phyloP scores from a whole-genome alignment of 30 jellyfish, hydroid and myxozoan species.

The Chrysaora quinquecirrha region DNA sequence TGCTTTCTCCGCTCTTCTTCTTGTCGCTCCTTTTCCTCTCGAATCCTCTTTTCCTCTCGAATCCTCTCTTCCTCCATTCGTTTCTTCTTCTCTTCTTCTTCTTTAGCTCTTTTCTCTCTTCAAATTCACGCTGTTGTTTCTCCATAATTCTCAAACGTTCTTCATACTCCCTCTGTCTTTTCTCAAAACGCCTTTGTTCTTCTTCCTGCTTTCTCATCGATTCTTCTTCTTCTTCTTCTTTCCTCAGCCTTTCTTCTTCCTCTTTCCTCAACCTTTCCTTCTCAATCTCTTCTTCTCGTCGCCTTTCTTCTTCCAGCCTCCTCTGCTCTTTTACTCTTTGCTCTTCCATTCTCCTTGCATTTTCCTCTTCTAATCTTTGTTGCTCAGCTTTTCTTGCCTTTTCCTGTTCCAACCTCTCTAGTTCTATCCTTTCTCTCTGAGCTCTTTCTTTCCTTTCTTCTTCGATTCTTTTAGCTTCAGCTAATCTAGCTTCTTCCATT shows the following conservation, averaged over 20 bases:
- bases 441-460: conserved; percentile 4
- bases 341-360: conserved; percentile 14
- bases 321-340: conserved; percentile 57
- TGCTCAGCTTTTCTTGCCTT: conserved; percentile 10
- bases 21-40: conserved; percentile 10
- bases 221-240: conserved; percentile 48
- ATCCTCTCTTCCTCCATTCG: conserved; percentile 29
- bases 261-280: conserved; percentile 27
- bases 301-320: conserved; percentile 32
- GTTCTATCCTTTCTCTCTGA: not conserved
- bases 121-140: conserved; percentile 43
- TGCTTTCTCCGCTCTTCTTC: conserved; percentile 27
- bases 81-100: conserved; percentile 33
- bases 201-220: conserved; percentile 43
- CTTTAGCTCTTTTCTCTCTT: conserved; percentile 40
- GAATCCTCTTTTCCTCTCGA: not conserved
- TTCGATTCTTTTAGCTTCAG: not conserved
- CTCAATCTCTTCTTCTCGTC: conserved; percentile 45
- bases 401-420: conserved; percentile 16
- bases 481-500: not conserved
- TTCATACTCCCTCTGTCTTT: conserved; percentile 30
- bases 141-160: conserved; percentile 3
- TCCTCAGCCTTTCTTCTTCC: conserved; percentile 11
- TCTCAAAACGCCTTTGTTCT: conserved; percentile 33
- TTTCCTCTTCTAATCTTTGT: not conserved